These are phyloP conservation scores for Phaonia tiefii DNA, from an alignment of 2,888 invertebrate species.

Conservation along the genomic window DNA sequence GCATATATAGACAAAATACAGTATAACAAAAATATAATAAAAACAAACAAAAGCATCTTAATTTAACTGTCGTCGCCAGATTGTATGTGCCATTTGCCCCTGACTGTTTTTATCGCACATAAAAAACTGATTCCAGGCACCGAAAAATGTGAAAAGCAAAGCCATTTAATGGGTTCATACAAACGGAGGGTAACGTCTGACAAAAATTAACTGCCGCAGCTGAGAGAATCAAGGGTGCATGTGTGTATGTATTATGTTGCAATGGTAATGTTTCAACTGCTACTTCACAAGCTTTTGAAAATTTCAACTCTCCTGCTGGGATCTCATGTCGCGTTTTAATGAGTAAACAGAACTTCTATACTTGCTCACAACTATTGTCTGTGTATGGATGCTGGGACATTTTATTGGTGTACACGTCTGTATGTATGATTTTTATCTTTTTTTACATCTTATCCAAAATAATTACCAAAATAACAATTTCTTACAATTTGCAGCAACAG, in stretches of 20 bases:
- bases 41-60: constrained; percentile 50
- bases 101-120: constrained; percentile 36
- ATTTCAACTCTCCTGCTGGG: constrained; percentile 56
- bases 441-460: constrained; percentile 68
- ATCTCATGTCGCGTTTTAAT: constrained; percentile 67
- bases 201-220: not conserved
- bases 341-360: constrained; percentile 66
- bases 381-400: constrained; percentile 30
- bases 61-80: constrained; percentile 68
- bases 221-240: constrained; percentile 10
- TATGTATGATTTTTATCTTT: constrained; percentile 32
- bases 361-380: constrained; percentile 24
- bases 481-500: constrained; percentile 60
- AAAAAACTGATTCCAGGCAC: constrained; percentile 13
- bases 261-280: constrained; percentile 43
- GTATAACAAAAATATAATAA: too few relatives aligned
- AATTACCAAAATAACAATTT: constrained; percentile 70
- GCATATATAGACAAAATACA: too few relatives aligned
- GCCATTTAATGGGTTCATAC: constrained; percentile 15
- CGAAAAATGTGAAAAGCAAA: constrained; percentile 10
- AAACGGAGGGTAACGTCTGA: not conserved
- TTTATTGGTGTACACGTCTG: not conserved
- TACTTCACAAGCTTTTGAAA: constrained; percentile 46
- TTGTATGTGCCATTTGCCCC: constrained; percentile 55
- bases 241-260: not conserved